Percentiles rank a stretch among this genome's conserved stretches.
Conservation (phyloP, 2,797 vertebrate genomes). For the Takifugu rubripes region DNA sequence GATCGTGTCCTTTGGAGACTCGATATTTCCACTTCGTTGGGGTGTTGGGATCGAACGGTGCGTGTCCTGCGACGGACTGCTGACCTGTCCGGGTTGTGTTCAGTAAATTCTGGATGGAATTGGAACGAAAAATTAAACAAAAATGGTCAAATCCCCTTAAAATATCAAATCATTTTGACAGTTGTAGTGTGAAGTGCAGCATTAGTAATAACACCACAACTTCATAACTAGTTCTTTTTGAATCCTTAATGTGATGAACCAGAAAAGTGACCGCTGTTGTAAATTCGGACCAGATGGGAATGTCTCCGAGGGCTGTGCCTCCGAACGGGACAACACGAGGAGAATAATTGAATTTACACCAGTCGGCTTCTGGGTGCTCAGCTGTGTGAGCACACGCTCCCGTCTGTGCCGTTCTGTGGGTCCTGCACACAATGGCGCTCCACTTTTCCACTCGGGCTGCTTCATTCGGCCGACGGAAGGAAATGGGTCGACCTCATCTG, state of each 20-base stretch:
- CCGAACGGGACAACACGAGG: conserved; percentile 18
- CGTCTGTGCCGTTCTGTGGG: conserved; percentile 34
- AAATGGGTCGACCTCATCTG: conserved; percentile 43
- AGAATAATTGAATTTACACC: conserved; percentile 31
- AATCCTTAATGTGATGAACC: not conserved
- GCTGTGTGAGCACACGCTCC: conserved; percentile 32
- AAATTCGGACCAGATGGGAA: conserved; percentile 17
- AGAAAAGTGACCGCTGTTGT: not conserved
- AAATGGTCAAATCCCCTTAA: too few species aligned
- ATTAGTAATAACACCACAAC: too few species aligned
- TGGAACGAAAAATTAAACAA: too few species aligned
- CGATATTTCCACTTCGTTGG: too few species aligned
- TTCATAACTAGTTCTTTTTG: too few species aligned
- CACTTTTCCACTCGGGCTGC: conserved; percentile 57
- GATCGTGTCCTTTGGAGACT: too few species aligned
- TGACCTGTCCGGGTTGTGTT: too few species aligned
- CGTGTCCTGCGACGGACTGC: too few species aligned
- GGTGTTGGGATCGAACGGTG: too few species aligned
- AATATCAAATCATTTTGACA: too few species aligned
- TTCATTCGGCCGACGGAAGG: conserved; percentile 35
- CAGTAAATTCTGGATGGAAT: too few species aligned
- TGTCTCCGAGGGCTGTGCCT: conserved; percentile 18
- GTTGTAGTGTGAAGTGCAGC: too few species aligned
- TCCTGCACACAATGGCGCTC: conserved; percentile 43
- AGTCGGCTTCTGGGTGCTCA: conserved; percentile 30